These are phyloP conservation scores for Nyctibius bracteatus DNA, from an alignment of 2,113 vertebrate species.

Conservation along the genomic window DNA sequence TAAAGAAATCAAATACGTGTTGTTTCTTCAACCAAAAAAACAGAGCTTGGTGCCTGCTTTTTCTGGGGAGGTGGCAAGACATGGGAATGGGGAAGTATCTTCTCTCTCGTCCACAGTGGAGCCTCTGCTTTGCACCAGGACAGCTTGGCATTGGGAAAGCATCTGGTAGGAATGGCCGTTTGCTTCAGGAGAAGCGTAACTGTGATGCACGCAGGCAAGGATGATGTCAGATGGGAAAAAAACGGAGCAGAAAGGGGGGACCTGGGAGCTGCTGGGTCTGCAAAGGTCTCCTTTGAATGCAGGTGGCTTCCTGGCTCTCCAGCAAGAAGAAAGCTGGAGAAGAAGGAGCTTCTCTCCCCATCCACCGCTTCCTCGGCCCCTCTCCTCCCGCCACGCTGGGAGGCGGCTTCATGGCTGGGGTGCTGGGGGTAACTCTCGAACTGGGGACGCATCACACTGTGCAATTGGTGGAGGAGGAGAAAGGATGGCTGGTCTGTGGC, in stretches of 20 bases:
- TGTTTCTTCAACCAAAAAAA: not conserved
- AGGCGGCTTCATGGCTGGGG: not conserved
- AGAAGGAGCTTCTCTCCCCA: not conserved
- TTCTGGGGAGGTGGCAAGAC: not conserved
- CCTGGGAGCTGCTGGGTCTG: not conserved
- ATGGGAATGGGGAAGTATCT: not conserved
- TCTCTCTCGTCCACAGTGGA: not conserved
- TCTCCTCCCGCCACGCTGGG: not conserved
- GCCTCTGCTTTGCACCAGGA: not conserved
- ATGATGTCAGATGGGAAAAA: not conserved
- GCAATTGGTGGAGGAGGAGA: not conserved
- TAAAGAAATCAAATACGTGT: not conserved
- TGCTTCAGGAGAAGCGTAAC: not conserved
- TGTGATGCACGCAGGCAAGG: fast-evolving
- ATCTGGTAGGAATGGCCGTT: not conserved
- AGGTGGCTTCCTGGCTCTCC: not conserved
- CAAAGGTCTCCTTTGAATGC: not conserved
- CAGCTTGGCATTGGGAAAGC: not conserved
- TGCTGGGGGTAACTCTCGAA: not conserved
- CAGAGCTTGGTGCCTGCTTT: not conserved
- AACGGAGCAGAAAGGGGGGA: not conserved
- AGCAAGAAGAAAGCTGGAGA: not conserved
- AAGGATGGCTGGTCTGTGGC: not conserved
- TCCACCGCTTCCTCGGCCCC: not conserved
- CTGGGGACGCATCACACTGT: fast-evolving